Base-by-base conservation (phyloP, 2,888 invertebrate genomes). In the Oxytorus armatus region DNA sequence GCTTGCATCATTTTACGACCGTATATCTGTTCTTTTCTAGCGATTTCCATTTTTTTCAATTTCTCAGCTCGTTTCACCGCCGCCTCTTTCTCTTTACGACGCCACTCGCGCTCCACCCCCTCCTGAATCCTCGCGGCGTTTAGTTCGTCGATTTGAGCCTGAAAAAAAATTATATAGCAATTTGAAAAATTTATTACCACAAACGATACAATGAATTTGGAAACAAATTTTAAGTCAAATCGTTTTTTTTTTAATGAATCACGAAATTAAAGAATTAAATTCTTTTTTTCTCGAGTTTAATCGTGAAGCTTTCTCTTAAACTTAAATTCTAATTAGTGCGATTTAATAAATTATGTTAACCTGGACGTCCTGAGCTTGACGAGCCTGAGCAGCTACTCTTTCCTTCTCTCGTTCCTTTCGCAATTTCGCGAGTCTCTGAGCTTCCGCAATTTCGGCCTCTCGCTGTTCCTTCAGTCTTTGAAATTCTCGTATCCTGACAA, bases 71-170 rank as follows among this genome's bases (percentile, higher is more conserved):
- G 92, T 86, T 93, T 94, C 66, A 94, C 86, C 7, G 95, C 95
- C 0, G 93, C 94, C 73, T 94, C 94, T 33, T 94, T 93, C 90
- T 96, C 96, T 77, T 93, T 93, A 10, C 93, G 92, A 0, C 96
- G 92, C 94, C 95, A 96, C 85, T 95, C 94, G 10, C 95, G 92
- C 88, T 96, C 96, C 21, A 95, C 95, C 87, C 94, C 93, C 86
- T 94, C 94, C 84, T 93, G 93, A 10, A 93, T 89, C 44, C 94
- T 90, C 18, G 92, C 85, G 0, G 93, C 93, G 79, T 93, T 93
- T 83, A 93, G 86, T 85, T 93, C 94, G 65, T 94, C 93, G 75
- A 92, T 90, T 44, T 93, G 92, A 0, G 93, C 93, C 89, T 94
- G 70, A 14, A 18, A 18, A 11, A 21, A 5, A 2, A 49, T 10